Evolutionary conservation across 2,113 vertebrate species (phyloP), one percentile per base, ranked within the genome.

Genomic region (Triplophysa siluroides): DNA sequence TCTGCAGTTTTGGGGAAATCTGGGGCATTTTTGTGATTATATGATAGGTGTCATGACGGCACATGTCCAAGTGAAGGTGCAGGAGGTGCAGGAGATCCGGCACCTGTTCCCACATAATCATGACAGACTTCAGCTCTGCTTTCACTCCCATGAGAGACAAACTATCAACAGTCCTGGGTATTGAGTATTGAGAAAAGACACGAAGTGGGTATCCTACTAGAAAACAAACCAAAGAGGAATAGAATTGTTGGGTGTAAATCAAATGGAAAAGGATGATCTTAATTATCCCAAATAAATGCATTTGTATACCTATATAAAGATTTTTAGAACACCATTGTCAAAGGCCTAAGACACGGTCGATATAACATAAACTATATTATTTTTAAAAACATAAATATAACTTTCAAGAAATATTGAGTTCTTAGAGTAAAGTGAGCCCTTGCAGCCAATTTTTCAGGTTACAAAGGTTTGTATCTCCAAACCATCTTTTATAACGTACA

Each of bases 391-490:
- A n/a, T 9, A 50, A 50, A 13, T 50, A 50, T 3, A 4, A 85
- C 86, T 88, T 78, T 84, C 86, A 68, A 43, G 8, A 61, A 54
- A 85, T 68, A 16, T 74, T 83, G 4, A 90, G 80, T 58, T 88
- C 86, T 14, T 63, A 76, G 41, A 83, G 78, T 18, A 76, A 45
- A 29, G 65, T 79, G 19, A 90, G 83, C 26, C 50, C 86, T 76
- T 81, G 56, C 18, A 90, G 67, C 73, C 86, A 82, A 38, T 61
- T 61, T 38, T 78, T 75, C 45, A 89, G 77, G 56, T 73, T 69
- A 69, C 86, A 80, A 19, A 43, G 41, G 0, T 56, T 7, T n/a
- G 47, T 1, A 29, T 62, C 62, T 23, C n/a, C 19, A 60, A 12
- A 26, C 26, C 13, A 69, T 45, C 24, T 16, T 24, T 24, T 79